Evolutionary conservation across 2,888 invertebrate genomes (phyloP), one percentile per base, ranked within the genome.

Genomic region (Erebia epiphron): DNA sequence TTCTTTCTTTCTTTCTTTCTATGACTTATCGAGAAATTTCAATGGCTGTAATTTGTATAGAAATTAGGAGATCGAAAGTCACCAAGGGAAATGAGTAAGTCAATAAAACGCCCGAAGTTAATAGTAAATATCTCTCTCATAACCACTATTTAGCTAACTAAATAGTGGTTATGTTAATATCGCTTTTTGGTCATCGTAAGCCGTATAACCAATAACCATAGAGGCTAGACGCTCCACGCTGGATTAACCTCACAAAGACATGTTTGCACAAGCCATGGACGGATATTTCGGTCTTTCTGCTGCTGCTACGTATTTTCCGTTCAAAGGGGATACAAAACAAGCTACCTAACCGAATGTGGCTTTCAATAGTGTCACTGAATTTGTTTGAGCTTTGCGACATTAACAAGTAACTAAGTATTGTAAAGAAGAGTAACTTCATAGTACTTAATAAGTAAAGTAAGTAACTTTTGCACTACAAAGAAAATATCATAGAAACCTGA

Each of bases 201-300:
- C 63, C 46, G 62, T 66, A 43, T 57, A 18, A 58, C 58, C 63
- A 60, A 43, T 57, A 18, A 58, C 58, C 63, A 60, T 46, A 50
- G 21, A 54, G 50, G 52, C 72, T 52, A 56, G 43, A 54, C 66
- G 49, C 72, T 66, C 7, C 67, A 70, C 72, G 74, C 67, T 35
- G 67, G 49, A 64, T 72, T 74, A 74, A 56, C 52, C 60, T 16
- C 68, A 70, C 68, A 72, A 72, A 72, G 70, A 13, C 7, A 43
- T 74, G 52, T 74, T 69, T 69, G 60, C 52, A 74, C 54, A 67
- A 26, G 49, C 52, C 56, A 18, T 35, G 66, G 49, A 68, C 50
- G 52, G 41, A 56, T 50, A 61, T 68, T 70, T 62, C 13, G 67
- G 60, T 41, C 60, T 52, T 67, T 61, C 41, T 41, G 60, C 41